phyloP scores from a whole-genome alignment of 2,888 invertebrate species.

The Drosophila mettleri region DNA sequence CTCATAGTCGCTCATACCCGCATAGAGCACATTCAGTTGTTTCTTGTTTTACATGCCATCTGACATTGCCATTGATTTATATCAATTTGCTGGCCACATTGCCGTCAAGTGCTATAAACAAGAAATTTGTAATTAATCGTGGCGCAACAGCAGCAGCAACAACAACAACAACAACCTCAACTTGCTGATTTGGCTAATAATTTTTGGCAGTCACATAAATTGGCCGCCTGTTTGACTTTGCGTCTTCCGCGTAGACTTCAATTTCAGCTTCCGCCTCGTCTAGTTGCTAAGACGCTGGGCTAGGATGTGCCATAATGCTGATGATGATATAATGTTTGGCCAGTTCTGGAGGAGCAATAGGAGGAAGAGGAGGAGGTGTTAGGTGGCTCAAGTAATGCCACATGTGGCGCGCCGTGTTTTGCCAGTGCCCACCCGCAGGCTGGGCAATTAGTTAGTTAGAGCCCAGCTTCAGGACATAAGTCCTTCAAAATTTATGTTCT shows the following conservation, averaged over 20 bases:
- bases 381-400: slow-evolving; percentile 34
- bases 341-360: no score
- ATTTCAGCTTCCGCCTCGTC: slow-evolving; percentile 20
- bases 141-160: background rate
- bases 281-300: slow-evolving; percentile 38
- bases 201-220: slow-evolving; percentile 37
- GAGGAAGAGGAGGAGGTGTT: no score
- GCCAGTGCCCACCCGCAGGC: slow-evolving; percentile 34
- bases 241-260: background rate
- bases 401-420: slow-evolving; percentile 33
- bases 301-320: slow-evolving; percentile 29
- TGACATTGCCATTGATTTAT: slow-evolving; percentile 79
- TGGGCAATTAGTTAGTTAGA: slow-evolving; percentile 45
- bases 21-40: background rate
- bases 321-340: slow-evolving; percentile 19
- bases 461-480: slow-evolving; percentile 42
- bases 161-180: background rate
- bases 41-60: slow-evolving; percentile 23
- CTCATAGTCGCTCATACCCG: background rate
- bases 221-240: slow-evolving; percentile 5
- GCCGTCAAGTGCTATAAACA: slow-evolving; percentile 57
- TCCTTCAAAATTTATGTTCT: slow-evolving; percentile 29
- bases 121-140: slow-evolving; percentile 64
- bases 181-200: slow-evolving; percentile 36
- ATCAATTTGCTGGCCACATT: slow-evolving; percentile 35